phyloP scores from a whole-genome alignment of 1,140 invertebrate species.

The Heliconius congener region DNA sequence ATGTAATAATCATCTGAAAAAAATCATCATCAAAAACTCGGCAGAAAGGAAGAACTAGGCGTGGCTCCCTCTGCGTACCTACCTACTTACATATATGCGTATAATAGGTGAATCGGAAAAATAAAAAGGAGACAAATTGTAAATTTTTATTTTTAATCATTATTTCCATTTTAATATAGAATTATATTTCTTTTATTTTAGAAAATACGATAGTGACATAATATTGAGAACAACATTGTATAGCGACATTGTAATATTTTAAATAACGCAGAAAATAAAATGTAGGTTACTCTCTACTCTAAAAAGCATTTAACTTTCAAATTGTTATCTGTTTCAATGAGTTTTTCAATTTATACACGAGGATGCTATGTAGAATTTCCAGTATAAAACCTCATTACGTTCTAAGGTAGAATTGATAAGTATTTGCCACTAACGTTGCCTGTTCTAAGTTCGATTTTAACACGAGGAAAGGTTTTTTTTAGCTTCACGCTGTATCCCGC shows the following conservation, averaged over 20 bases:
- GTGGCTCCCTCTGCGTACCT: too few species aligned
- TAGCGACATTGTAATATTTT: neutral
- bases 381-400: too few species aligned
- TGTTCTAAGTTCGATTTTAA: too few species aligned
- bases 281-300: neutral
- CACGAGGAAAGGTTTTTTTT: neutral
- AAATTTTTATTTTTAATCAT: neutral
- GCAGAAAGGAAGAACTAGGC: too few species aligned
- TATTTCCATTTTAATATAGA: conserved; percentile 1
- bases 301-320: neutral
- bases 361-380: neutral
- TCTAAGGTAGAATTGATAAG: too few species aligned
- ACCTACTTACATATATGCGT: too few species aligned
- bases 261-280: neutral
- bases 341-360: neutral
- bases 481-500: neutral
- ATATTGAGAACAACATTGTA: neutral
- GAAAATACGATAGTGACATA: neutral
- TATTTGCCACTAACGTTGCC: too few species aligned
- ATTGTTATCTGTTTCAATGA: neutral
- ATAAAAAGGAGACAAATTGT: too few species aligned
- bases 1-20: too few species aligned
- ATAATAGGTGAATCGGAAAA: too few species aligned
- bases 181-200: neutral
- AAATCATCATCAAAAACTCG: too few species aligned